Evolutionary conservation across 2,797 vertebrate genomes (phyloP).

Genomic region (Artibeus lituratus): DNA sequence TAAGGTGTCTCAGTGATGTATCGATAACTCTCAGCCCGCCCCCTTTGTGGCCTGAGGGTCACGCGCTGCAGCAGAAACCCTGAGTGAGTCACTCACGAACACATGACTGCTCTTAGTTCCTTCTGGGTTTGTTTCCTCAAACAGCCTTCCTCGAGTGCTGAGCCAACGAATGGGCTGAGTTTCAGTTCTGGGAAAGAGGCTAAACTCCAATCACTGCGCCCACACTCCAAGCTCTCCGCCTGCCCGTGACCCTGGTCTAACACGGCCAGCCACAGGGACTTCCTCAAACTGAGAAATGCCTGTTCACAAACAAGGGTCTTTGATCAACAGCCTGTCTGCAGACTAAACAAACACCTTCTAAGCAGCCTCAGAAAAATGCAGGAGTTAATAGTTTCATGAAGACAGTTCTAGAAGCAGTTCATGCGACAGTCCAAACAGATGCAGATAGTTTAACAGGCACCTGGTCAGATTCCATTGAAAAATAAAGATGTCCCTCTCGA

Average conservation of each 20-base stretch:
- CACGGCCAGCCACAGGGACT: not conserved
- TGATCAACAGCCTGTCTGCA: not conserved
- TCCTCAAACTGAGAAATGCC: conserved; percentile 11
- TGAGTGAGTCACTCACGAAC: not conserved
- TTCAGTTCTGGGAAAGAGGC: conserved; percentile 52
- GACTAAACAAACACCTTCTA: not conserved
- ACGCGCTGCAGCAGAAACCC: not conserved
- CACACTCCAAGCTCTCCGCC: not conserved
- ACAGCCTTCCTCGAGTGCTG: conserved; percentile 19
- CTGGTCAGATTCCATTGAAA: not conserved
- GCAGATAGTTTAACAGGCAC: not conserved
- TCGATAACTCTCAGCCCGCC: not conserved
- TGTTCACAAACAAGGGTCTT: not conserved
- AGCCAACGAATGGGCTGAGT: not conserved
- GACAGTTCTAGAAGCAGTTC: not conserved
- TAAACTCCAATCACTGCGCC: not conserved
- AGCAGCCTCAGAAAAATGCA: not conserved
- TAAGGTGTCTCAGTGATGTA: not conserved
- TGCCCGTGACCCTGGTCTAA: not conserved
- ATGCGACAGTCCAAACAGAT: not conserved
- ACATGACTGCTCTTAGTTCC: conserved; percentile 48
- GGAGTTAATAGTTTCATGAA: not conserved
- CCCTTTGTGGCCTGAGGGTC: not conserved
- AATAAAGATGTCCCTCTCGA: not conserved
- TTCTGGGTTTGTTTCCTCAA: conserved; percentile 43